phyloP scores from a whole-genome alignment of 2,797 vertebrate species.

The Streptopelia turtur region DNA sequence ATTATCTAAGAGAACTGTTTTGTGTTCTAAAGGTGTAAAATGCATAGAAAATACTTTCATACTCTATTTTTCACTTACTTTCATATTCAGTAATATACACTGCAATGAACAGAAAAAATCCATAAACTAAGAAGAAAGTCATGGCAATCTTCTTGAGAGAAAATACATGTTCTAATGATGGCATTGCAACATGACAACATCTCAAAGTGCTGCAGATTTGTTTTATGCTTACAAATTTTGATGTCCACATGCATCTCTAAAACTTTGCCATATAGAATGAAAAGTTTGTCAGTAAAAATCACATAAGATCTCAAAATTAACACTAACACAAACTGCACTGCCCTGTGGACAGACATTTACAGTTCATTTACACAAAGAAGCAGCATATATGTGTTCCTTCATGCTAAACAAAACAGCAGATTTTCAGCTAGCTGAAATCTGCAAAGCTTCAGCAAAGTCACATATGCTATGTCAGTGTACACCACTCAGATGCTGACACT shows the following conservation, averaged over 20 bases:
- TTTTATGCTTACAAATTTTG: neutral
- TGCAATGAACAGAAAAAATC: neutral
- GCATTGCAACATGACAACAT: neutral
- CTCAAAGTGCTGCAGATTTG: neutral
- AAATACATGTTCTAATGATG: neutral
- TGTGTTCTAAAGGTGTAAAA: neutral
- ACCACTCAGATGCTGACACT: neutral
- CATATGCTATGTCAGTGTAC: neutral
- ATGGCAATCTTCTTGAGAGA: neutral
- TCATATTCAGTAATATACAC: neutral
- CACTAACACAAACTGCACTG: neutral
- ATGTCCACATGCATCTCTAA: neutral
- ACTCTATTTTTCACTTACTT: neutral
- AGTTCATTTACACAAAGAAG: neutral
- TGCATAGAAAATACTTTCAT: neutral
- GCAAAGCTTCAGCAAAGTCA: neutral
- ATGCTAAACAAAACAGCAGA: neutral
- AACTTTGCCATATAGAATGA: neutral
- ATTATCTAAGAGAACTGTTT: slow-evolving; percentile 14
- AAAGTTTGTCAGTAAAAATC: slow-evolving; percentile 6
- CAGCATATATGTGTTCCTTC: rapidly evolving
- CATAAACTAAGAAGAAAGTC: neutral
- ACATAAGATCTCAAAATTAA: neutral
- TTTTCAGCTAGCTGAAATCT: neutral
- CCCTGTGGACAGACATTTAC: neutral